Evolutionary conservation across 2,797 vertebrate species (phyloP).

Genomic region (Premnoplex brunnescens): DNA sequence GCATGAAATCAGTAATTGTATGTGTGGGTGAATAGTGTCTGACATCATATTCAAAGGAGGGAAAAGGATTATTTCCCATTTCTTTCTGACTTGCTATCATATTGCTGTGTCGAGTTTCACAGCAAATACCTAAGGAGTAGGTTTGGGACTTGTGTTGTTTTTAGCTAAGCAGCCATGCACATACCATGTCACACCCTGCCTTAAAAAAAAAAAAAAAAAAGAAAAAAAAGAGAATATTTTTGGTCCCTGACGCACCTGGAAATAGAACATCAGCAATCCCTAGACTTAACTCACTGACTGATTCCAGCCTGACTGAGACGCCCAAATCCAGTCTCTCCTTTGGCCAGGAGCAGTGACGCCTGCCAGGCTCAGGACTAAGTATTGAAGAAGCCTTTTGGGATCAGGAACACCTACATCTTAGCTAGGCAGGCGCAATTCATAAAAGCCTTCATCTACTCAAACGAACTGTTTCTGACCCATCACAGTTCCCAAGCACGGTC

Average conservation of each 20-base stretch:
- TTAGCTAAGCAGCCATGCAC: background rate
- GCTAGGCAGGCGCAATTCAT: background rate
- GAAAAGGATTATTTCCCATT: background rate
- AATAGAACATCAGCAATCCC: background rate
- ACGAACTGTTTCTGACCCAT: slow-evolving; percentile 35
- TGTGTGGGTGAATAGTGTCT: background rate
- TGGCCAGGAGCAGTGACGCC: slow-evolving; percentile 12
- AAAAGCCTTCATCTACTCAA: background rate
- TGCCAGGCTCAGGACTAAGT: slow-evolving; percentile 14
- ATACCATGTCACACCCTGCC: background rate
- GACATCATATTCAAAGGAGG: slow-evolving; percentile 1
- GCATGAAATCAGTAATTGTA: background rate
- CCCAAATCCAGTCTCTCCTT: background rate
- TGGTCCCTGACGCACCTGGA: background rate
- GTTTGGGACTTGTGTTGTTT: background rate
- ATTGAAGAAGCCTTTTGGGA: background rate
- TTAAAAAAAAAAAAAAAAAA: background rate
- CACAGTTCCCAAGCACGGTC: background rate
- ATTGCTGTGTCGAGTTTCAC: slow-evolving; percentile 20
- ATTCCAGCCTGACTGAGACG: background rate
- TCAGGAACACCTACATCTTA: background rate
- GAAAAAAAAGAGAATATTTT: background rate
- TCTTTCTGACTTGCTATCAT: slow-evolving; percentile 5
- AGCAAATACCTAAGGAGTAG: slow-evolving; percentile 35
- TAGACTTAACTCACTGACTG: background rate